Evolutionary conservation across 1,140 invertebrate genomes (phyloP).

Genomic region (Philopotamus ludificatus): DNA sequence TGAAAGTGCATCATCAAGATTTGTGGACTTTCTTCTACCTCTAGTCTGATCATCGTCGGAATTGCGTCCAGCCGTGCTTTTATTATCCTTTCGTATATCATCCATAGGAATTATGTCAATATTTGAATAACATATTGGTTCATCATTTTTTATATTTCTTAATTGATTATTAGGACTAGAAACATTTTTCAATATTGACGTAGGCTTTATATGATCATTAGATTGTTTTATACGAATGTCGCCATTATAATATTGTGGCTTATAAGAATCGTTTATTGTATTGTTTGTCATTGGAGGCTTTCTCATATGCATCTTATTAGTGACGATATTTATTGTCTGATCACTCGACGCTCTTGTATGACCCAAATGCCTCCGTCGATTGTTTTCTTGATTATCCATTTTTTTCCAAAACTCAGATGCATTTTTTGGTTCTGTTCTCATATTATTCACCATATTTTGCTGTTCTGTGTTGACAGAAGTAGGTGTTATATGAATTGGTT

Average conservation of each 20-base stretch:
- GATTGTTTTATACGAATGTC: not conserved
- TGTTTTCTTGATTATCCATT: slow-evolving; percentile 58
- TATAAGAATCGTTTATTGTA: not conserved
- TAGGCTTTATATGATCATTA: slow-evolving; percentile 1
- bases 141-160: slow-evolving; percentile 28
- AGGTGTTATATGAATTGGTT: slow-evolving; percentile 62
- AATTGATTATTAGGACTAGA: not conserved
- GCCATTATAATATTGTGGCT: not conserved
- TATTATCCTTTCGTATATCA: slow-evolving; percentile 25
- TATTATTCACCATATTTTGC: slow-evolving; percentile 40
- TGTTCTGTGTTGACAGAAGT: slow-evolving; percentile 43
- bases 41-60: slow-evolving; percentile 53
- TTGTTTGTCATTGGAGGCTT: not conserved
- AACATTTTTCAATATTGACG: slow-evolving; percentile 10
- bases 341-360: slow-evolving; percentile 51
- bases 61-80: slow-evolving; percentile 30
- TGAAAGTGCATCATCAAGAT: slow-evolving; percentile 81
- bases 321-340: slow-evolving; percentile 43
- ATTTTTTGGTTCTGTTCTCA: slow-evolving; percentile 47
- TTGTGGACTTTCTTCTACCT: slow-evolving; percentile 64
- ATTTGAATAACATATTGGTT: slow-evolving; percentile 40
- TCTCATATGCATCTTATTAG: slow-evolving; percentile 11
- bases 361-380: slow-evolving; percentile 48
- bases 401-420: slow-evolving; percentile 65
- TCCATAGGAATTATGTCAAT: slow-evolving; percentile 40